Percentiles rank a stretch among this genome's conserved stretches.
Evolutionary conservation across 1,140 invertebrate species (phyloP).

Genomic region (Drosophila willistoni): DNA sequence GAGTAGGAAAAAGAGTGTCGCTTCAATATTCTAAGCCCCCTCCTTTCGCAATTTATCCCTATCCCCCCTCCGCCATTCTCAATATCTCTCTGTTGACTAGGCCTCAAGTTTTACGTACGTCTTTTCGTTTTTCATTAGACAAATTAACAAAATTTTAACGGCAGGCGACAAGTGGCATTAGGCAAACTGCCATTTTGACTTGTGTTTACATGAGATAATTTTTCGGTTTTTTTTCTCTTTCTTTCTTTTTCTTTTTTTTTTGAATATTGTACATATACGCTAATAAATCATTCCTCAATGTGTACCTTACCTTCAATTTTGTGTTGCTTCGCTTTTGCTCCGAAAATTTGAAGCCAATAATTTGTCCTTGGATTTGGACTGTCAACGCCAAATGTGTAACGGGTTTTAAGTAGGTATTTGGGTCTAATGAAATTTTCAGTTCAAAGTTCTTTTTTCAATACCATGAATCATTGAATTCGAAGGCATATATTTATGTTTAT

Average conservation of each 20-base stretch:
- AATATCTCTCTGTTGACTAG: slow-evolving; percentile 39
- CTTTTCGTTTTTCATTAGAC: slow-evolving; percentile 75
- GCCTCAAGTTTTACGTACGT: slow-evolving; percentile 48
- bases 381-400: slow-evolving; percentile 60
- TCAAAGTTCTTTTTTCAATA: slow-evolving; percentile 12
- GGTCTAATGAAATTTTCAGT: slow-evolving; percentile 9
- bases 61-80: not conserved
- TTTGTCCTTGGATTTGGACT: slow-evolving; percentile 67
- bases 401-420: slow-evolving; percentile 40
- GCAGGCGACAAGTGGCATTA: slow-evolving; percentile 75
- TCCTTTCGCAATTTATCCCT: not conserved
- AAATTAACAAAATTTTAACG: slow-evolving; percentile 78
- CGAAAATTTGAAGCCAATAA: slow-evolving; percentile 36
- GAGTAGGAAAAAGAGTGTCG: slow-evolving; percentile 45
- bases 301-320: slow-evolving; percentile 21
- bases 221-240: slow-evolving; percentile 49
- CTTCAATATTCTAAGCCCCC: slow-evolving; percentile 49
- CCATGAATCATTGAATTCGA: too few species aligned
- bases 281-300: slow-evolving; percentile 75
- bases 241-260: not conserved
- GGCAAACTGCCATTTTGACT: slow-evolving; percentile 75
- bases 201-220: slow-evolving; percentile 83
- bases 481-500: not conserved
- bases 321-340: slow-evolving; percentile 36
- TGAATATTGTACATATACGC: not conserved